A percentile compares a stretch with the other conserved stretches of the same genome.
Evolutionary conservation across 2,113 vertebrate species (phyloP).

Genomic region (Tichodroma muraria): DNA sequence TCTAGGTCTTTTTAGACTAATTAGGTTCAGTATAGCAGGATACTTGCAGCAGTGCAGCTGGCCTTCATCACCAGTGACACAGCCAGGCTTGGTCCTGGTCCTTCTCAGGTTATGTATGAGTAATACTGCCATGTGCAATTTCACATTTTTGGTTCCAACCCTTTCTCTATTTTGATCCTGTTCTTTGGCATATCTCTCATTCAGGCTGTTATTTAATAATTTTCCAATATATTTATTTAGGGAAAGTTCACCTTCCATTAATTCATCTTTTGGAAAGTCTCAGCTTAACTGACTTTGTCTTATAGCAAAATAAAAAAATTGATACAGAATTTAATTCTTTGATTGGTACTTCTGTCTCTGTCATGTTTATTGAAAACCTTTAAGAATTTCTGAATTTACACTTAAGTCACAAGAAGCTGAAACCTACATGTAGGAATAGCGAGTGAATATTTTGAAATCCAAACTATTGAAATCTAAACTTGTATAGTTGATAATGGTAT

Average conservation of each 20-base stretch:
- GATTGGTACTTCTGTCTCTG: background rate
- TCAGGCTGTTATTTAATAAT: background rate
- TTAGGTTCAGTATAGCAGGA: background rate
- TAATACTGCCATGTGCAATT: background rate
- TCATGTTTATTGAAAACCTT: background rate
- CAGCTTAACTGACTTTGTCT: background rate
- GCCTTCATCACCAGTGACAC: background rate
- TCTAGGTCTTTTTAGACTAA: background rate
- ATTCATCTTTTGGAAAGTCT: background rate
- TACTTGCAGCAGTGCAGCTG: background rate
- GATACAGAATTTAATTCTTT: background rate
- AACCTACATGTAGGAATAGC: background rate
- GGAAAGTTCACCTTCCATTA: background rate
- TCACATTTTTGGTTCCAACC: background rate
- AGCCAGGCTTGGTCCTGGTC: background rate
- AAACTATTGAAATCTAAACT: background rate
- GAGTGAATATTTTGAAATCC: background rate
- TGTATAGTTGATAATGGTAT: background rate
- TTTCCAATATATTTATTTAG: background rate
- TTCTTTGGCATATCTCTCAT: background rate
- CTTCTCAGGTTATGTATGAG: background rate
- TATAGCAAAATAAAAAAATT: background rate
- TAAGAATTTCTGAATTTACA: background rate
- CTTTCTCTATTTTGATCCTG: background rate
- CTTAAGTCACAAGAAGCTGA: background rate